Base-by-base conservation (phyloP, 2,797 vertebrate species). In the Delichon dasypus region DNA sequence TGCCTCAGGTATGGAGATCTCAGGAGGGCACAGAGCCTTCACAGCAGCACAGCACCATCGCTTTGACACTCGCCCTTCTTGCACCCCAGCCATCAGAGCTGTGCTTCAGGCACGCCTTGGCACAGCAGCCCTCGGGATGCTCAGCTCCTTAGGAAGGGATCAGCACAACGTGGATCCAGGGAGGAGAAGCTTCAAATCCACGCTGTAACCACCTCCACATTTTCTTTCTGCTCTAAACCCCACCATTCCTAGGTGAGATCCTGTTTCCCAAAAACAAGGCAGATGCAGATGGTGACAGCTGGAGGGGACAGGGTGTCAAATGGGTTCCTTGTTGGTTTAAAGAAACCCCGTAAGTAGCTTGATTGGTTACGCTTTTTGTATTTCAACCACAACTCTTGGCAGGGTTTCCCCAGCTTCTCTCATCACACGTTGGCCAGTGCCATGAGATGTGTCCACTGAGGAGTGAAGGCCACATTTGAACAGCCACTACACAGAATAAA, bases 171-270 rank as follows among this genome's bases (percentile, higher is more conserved):
- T 3, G 38, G 23, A 64, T 6, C 12, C n/a, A 72, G 7, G 36
- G 65, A 91, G 22, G 30, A 5, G 10, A 85, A 67, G 58, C 16
- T 93, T 42, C 70, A 25, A 58, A 77, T 53, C 51, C 48, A n/a
- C 0, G 0, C 6, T 44, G 38, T n/a, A 81, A 23, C 13, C 47
- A 47, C 17, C 64, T 72, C 8, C 19, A 26, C 7, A 1, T 22
- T 34, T 54, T 51, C 23, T 3, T 83, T 58, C 50, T 65, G 34
- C 64, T 61, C 48, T n/a, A 17, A 79, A 72, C 73, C 4, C 2
- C 38, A n/a, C 2, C 40, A 45, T 6, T 19, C 50, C 40, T 0
- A 64, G 60, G 23, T 58, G 51, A 75, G 50, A 66, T 25, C 22
- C 25, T 34, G 16, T 34, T 70, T 58, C 42, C 58, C 54, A 42